Percentiles rank a stretch among this genome's conserved stretches.
Evolutionary conservation across 2,113 vertebrate species (phyloP).

Genomic region (Poecile atricapillus): DNA sequence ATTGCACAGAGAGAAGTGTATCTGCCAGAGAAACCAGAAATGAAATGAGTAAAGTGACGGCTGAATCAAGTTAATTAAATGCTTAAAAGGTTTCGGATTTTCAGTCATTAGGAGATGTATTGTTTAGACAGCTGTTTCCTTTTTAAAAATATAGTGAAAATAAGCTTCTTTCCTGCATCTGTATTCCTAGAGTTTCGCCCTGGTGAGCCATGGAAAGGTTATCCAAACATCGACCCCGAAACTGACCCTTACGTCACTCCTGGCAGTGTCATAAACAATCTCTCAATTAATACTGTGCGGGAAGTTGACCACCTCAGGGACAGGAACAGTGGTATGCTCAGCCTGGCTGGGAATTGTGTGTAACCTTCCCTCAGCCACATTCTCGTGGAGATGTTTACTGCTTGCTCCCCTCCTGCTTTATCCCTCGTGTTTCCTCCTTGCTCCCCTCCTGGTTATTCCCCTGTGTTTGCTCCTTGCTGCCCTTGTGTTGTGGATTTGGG

Average conservation of each 20-base stretch:
- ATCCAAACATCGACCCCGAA: slow-evolving; percentile 99
- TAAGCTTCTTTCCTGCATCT: background rate
- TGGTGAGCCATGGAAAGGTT: slow-evolving; percentile 99
- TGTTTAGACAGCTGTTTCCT: background rate
- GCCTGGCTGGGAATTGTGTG: background rate
- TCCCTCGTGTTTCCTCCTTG: background rate
- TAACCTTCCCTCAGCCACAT: background rate
- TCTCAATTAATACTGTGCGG: slow-evolving; percentile 99
- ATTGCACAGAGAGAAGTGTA: accelerated
- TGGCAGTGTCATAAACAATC: slow-evolving; percentile 99
- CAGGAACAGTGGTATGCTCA: slow-evolving; percentile 92
- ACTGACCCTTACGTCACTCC: slow-evolving; percentile 99
- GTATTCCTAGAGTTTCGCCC: slow-evolving; percentile 91
- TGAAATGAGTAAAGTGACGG: background rate
- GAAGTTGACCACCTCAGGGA: slow-evolving; percentile 99
- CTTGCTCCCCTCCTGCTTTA: background rate
- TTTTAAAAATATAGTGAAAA: background rate
- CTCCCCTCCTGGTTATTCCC: background rate
- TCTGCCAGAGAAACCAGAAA: background rate
- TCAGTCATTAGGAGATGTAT: background rate
- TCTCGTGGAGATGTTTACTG: background rate
- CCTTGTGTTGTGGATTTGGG: background rate
- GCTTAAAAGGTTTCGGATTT: background rate
- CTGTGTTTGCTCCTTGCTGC: background rate
- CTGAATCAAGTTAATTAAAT: background rate